These are phyloP conservation scores for Parapsyche elsis DNA, from an alignment of 1,140 invertebrate genomes.

Conservation along the genomic window DNA sequence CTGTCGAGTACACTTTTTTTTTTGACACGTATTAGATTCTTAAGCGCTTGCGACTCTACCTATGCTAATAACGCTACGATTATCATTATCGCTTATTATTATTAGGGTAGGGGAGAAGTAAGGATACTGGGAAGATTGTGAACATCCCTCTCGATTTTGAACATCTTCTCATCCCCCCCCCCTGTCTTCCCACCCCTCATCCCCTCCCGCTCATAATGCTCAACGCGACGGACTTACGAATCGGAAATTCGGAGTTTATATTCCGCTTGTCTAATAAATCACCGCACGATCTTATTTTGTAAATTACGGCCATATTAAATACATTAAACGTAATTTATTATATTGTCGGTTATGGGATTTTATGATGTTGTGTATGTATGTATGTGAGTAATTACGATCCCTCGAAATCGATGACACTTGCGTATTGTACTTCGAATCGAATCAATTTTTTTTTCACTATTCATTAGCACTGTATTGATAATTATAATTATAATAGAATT, in stretches of 20 bases:
- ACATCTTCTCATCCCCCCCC: too few species aligned
- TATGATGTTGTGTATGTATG: too few species aligned
- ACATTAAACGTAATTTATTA: conserved; percentile 28
- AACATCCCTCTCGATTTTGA: too few species aligned
- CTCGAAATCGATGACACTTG: too few species aligned
- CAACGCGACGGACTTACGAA: not conserved
- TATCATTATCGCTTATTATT: conserved; percentile 2
- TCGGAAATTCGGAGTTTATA: conserved; percentile 1
- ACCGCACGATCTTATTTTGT: conserved; percentile 21
- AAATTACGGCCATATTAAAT: conserved; percentile 22
- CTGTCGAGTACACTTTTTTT: not conserved
- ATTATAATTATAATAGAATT: too few species aligned
- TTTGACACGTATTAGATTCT: not conserved
- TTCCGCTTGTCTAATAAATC: conserved; percentile 11
- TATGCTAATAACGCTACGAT: not conserved
- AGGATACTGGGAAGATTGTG: too few species aligned
- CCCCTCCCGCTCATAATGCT: not conserved
- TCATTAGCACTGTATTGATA: too few species aligned
- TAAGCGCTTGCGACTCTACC: not conserved
- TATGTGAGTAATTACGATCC: too few species aligned
- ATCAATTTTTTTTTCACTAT: too few species aligned
- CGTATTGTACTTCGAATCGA: too few species aligned
- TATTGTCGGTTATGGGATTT: not conserved
- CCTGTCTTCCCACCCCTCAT: too few species aligned
- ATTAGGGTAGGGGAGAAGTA: not conserved